Evolutionary conservation across 2,113 vertebrate genomes (phyloP), one percentile per base, ranked within the genome.

Genomic region (Empidonax alnorum): DNA sequence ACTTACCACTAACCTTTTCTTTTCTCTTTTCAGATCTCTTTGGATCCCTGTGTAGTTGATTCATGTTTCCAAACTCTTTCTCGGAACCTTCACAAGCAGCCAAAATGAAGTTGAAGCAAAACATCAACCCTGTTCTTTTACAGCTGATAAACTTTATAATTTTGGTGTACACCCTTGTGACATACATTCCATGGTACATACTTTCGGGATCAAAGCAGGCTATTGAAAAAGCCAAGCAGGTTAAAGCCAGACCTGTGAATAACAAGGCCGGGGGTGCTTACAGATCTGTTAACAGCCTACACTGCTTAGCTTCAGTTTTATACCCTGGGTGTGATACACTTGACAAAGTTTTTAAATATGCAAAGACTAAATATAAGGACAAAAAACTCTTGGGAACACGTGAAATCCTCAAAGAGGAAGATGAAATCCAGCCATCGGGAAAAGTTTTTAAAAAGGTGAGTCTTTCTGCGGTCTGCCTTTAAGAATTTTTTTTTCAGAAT

Each of bases 371-470:
- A 89, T 99, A 98, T 92, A 98, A 98, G 47, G 85, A 98, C 93
- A 98, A 97, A 93, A 98, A 98, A 50, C 99, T 99, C 49, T 94
- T 99, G 75, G 99, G 99, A 78, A 99, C 99, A 5, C 98, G 99
- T 81, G 98, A 99, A 96, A 87, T 99, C 92, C 97, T 99, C 68
- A 99, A 98, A 31, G 99, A 99, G 91, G 99, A 99, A 96, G 99
- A 99, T 74, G 99, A 99, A 98, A 94, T 97, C n/a, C 99, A 99
- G 78, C 98, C 98, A 61, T 99, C 99, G 27, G 99, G 99, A 72
- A 99, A 99, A 95, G 92, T 99, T 94, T 99, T 99, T 97, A 99
- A 99, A 82, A 99, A 99, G 99, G 99, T 99, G 97, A 95, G 97
- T 71, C 31, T 28, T 63, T 44, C 15, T 78, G 84, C 49, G 19